Evolutionary conservation across 92 coral and sea anemone species (phyloP), one percentile per base, ranked within the genome.

Genomic region (Phenganax stokvisi): DNA sequence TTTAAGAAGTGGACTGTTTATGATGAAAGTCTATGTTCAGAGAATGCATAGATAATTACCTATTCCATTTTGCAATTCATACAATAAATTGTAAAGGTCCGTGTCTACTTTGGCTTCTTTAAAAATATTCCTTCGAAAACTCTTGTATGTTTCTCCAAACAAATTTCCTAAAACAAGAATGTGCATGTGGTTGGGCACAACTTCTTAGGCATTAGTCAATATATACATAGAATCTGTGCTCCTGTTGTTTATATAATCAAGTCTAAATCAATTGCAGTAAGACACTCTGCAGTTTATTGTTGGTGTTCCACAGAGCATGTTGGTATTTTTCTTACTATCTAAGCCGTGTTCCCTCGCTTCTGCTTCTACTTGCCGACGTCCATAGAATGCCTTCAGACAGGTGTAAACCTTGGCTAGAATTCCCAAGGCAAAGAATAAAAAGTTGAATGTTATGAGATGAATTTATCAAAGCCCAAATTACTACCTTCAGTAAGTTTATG

Each of bases 11-110:
- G 47, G 47, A 37, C 47, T 37, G 47, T 2, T 37, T 37, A 37
- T 37, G 47, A 20, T 20, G 25, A 20, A 20, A 20, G 25, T 20
- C 25, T 20, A 20, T 20, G 25, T 20, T 20, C 25, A 20, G 25
- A 20, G 25, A 37, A 37, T 37, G 16, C 6, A 15, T 37, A 29
- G 8, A 25, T 7, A 6, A 68, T 63, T 79, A 79, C 83, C 83
- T 79, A 79, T 79, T 12, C 63, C 83, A 47, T 79, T 63, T 54
- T 79, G 83, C 25, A 79, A 13, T 79, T 79, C 83, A 79, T 79
- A 64, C 13, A 79, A 52, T 63, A 79, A 31, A 30, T 79, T 79
- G 65, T 79, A 79, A 51, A 79, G 83, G 65, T 79, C 83, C 8
- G 73, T 63, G 56, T 79, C 83, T 0, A 79, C 74, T 65, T 79